Evolutionary conservation across 2,888 invertebrate genomes (phyloP).

Genomic region (Nipponacmea schrenckii): DNA sequence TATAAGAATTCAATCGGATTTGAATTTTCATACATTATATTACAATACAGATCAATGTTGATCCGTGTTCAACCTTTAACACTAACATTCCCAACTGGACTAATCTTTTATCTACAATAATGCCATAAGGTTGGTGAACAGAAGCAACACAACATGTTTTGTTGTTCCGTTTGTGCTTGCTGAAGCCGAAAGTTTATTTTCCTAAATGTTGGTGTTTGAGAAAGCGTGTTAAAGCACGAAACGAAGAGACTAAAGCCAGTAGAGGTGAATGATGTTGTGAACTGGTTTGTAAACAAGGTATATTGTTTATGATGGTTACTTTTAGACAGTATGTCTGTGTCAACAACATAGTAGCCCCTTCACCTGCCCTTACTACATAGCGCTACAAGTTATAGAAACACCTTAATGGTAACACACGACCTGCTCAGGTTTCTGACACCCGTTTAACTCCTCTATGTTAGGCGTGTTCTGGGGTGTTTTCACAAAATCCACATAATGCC

Average conservation of each 20-base stretch:
- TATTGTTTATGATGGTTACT: constrained; percentile 16
- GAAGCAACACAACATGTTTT: not conserved
- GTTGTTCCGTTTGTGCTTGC: not conserved
- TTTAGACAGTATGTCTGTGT: constrained; percentile 24
- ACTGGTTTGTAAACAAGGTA: not conserved
- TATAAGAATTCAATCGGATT: no score
- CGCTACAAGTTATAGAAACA: not conserved
- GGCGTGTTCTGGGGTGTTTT: constrained; percentile 28
- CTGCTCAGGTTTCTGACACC: constrained; percentile 19
- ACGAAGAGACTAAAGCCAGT: not conserved
- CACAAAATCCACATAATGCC: constrained; percentile 24
- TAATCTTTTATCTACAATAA: no score
- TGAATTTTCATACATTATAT: no score
- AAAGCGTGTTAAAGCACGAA: constrained; percentile 2
- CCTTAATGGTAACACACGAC: constrained; percentile 7
- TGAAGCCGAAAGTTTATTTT: constrained; percentile 4
- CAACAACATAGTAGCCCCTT: constrained; percentile 9
- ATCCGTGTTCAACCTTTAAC: no score
- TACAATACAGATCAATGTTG: no score
- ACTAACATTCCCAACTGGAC: no score
- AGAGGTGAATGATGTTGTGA: not conserved
- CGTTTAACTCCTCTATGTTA: constrained; percentile 21
- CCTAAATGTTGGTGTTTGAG: not conserved
- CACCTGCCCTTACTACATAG: constrained; percentile 14
- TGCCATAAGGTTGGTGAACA: no score